Evolutionary conservation across 1,140 invertebrate species (phyloP), one percentile per base, ranked within the genome.

Genomic region (Ericerus pela): DNA sequence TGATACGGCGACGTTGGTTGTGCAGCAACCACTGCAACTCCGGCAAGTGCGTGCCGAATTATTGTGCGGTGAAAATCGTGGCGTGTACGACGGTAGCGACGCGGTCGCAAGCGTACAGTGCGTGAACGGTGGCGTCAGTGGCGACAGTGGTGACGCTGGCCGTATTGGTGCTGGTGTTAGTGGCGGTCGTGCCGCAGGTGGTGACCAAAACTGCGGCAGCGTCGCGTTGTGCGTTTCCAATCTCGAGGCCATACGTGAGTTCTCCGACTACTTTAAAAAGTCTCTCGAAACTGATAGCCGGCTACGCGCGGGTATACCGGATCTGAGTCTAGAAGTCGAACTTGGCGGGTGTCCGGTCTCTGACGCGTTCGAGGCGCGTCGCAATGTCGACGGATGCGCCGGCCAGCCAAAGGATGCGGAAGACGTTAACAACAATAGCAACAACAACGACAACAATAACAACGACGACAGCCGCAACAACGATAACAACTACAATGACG

Each of bases 201-300:
- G n/a, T 41, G 20, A 5, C n/a, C 6, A 41, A 8, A 8, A 8
- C 5, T 14, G 14, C 37, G 37, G n/a, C 5, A 38, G 4, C 20
- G 36, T n/a, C 2, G 4, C 4, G 26, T 47, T 47, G 16, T 24
- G 16, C 41, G 41, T 47, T 6, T 24, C 22, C 26, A 47, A 47
- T 47, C 16, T 47, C 10, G 41, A 47, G 26, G 41, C 41, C 14
- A 47, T 47, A 5, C 41, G 41, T 24, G 11, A 47, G 16, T 47
- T 47, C 26, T 47, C 41, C 41, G 41, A 47, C 20, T 47, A 47
- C 14, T 47, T 47, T 24, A 47, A 47, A 47, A 47, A 18, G 2
- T 47, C 41, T 10, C 20, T 47, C 12, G 41, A 47, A 24, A 47
- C 41, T 5, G 41, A 47, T 47, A 47, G 41, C 41, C 22, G 26